Evolutionary conservation across 2,888 invertebrate genomes (phyloP).

Genomic region (Leptinotarsa rubiginosa): DNA sequence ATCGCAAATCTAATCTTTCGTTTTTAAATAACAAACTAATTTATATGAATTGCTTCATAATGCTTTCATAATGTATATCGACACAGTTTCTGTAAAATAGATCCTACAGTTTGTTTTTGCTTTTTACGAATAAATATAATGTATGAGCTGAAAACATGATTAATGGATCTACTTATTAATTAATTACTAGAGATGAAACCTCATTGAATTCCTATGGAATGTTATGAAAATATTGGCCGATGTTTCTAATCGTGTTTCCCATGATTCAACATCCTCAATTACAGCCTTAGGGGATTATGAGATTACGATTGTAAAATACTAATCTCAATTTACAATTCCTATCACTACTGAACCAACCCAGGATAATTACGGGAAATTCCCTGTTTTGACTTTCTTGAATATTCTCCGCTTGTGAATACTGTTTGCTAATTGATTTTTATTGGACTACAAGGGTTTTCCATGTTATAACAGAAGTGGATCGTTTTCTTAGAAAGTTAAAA

Average conservation of each 20-base stretch:
- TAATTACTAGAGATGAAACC: too few relatives aligned
- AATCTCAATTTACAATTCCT: conserved; percentile 19
- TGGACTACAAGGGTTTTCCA: not conserved
- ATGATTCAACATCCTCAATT: conserved; percentile 5
- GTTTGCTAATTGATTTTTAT: not conserved
- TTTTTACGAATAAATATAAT: too few relatives aligned
- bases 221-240: not conserved
- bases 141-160: too few relatives aligned
- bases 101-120: too few relatives aligned
- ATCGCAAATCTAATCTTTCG: too few relatives aligned
- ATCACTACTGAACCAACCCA: not conserved
- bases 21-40: too few relatives aligned
- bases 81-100: too few relatives aligned
- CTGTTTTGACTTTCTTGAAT: conserved; percentile 1
- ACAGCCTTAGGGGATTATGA: conserved; percentile 12
- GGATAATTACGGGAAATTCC: conserved; percentile 5
- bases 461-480: not conserved
- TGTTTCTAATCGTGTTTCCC: not conserved
- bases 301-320: conserved; percentile 28
- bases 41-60: too few relatives aligned
- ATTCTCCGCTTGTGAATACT: not conserved
- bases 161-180: too few relatives aligned
- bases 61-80: too few relatives aligned
- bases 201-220: not conserved
- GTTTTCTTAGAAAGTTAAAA: too few relatives aligned